Base-by-base conservation (phyloP, 2,797 vertebrate genomes). In the Oryzias dopingdopingensis region DNA sequence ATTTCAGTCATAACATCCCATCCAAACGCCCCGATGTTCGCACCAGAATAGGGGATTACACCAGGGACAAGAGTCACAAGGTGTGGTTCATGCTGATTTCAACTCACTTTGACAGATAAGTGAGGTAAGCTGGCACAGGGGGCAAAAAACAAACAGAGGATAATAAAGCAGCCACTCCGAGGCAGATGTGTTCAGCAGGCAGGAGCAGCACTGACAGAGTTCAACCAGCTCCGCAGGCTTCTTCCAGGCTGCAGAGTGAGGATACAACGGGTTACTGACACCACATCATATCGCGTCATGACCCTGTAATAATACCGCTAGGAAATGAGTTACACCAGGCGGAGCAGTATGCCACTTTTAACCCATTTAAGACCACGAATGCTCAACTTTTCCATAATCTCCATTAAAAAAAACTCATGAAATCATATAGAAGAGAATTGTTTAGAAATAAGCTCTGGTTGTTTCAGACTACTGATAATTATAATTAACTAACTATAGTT, bases 51-150 rank as follows among this genome's bases (percentile, higher is more conserved):
- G 72, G 63, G 80, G 77, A 86, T 88, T 87, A 87, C 70, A 67
- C 59, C 67, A 55, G 67, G 82, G 72, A 82, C 53, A 49, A 78
- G 68, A 75, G 52, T 67, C 67, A 57, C 51, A 69, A 77, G 82
- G 77, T 62, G 77, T 60, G 56, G 67, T 71, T 76, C 67, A 70
- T 8, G 76, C 60, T 59, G 68, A 26, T 71, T 37, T 37, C 32
- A 12, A 70, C 71, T 85, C 87, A 81, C 65, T 64, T 62, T 77
- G 76, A 80, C 74, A 86, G 75, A 84, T 72, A 77, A 69, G 70
- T 79, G 70, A 67, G 71, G 64, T 44, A 53, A 37, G 56, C 78
- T 81, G 76, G 76, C 67, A 76, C 60, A 63, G 63, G 74, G 73
- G 79, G 81, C 62, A 59, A 78, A 74, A 18, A 68, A 61, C 59